Evolutionary conservation across 1,140 invertebrate species (phyloP), one percentile per base, ranked within the genome.

Genomic region (Episyrphus balteatus): DNA sequence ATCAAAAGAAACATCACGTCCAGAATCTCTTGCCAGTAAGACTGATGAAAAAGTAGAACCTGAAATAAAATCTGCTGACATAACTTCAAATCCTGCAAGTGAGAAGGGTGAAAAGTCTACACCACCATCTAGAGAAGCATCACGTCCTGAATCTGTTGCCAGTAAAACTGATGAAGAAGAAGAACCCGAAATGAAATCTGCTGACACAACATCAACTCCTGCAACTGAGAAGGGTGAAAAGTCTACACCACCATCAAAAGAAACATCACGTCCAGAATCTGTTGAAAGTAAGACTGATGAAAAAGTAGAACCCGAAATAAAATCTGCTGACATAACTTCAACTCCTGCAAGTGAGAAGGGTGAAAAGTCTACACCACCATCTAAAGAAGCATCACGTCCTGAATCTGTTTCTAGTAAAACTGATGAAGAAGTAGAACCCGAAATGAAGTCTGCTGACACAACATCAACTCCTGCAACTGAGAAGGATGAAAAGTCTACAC

Each of bases 381-480:
- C 56, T 9, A 53, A 51, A 15, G 54, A 53, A 19, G 15, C 17
- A 1, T 58, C 56, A 5, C 44, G 50, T 15, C 50, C 32, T 2
- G 49, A 42, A 26, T 55, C 54, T 5, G 49, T 40, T 0, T 44
- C 32, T 1, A 47, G 42, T 5, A 54, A 47, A 14, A 11, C 42
- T 1, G 47, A 52, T 12, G 47, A 37, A 5, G 50, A 54, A 17
- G 5, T 15, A 1, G 44, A n/a, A n/a, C n/a, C n/a, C n/a, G n/a
- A n/a, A n/a, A n/a, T n/a, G n/a, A n/a, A n/a, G n/a, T n/a, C n/a
- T n/a, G n/a, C n/a, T n/a, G n/a, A n/a, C n/a, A n/a, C n/a, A n/a
- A n/a, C n/a, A n/a, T n/a, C n/a, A n/a, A n/a, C n/a, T n/a, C n/a
- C n/a, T n/a, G n/a, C n/a, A 19, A 47, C 14, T 19, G 19, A 6